Evolutionary conservation across 2,113 vertebrate genomes (phyloP).

Genomic region (Dicerorhinus sumatrensis): DNA sequence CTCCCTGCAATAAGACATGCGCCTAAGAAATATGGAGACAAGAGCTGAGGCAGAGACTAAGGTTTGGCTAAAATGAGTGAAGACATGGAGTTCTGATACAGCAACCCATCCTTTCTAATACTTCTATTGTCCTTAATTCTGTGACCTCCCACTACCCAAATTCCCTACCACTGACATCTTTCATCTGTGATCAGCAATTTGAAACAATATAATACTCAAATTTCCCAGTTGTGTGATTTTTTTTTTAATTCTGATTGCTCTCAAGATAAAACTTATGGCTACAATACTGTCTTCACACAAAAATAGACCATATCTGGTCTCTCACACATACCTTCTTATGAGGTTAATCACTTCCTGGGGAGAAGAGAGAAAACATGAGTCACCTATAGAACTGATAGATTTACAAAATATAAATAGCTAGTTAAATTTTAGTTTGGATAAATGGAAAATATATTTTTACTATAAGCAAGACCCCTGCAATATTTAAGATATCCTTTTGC

Average conservation of each 20-base stretch:
- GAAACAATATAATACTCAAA: neutral
- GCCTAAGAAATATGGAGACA: neutral
- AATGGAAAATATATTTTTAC: neutral
- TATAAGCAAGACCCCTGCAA: neutral
- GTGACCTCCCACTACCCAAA: neutral
- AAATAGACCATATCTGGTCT: neutral
- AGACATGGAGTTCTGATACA: no score
- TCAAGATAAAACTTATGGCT: neutral
- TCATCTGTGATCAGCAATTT: neutral
- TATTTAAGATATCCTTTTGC: neutral
- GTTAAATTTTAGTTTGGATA: neutral
- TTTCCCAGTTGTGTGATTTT: neutral
- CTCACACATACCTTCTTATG: neutral
- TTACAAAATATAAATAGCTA: neutral
- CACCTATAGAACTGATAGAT: neutral
- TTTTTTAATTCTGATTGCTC: neutral
- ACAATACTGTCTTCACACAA: neutral
- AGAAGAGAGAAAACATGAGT: neutral
- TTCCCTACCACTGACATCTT: neutral
- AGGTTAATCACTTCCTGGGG: slow-evolving; percentile 1
- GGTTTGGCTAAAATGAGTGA: neutral
- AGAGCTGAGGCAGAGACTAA: neutral
- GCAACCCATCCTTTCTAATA: no score
- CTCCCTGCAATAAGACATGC: neutral
- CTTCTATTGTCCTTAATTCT: neutral